A percentile compares a stretch with the other conserved stretches of the same genome.
Evolutionary conservation across 2,113 vertebrate genomes (phyloP).

Genomic region (Phyllostomus hastatus): DNA sequence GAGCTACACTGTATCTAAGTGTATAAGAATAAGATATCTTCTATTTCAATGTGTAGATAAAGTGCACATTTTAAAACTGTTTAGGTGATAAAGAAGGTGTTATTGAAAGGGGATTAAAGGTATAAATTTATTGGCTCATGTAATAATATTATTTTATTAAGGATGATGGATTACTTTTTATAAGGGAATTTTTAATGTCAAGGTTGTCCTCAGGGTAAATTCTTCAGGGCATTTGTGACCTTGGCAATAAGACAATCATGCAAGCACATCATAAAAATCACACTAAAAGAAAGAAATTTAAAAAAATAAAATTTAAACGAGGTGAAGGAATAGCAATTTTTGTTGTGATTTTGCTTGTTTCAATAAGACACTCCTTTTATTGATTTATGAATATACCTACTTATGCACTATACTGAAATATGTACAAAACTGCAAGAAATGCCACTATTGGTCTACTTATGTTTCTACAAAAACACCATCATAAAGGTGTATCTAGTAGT

Average conservation of each 20-base stretch:
- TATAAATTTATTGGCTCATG: constrained; percentile 66
- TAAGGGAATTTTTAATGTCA: constrained; percentile 63
- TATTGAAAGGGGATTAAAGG: constrained; percentile 70
- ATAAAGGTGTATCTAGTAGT: constrained; percentile 79
- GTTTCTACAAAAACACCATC: constrained; percentile 85
- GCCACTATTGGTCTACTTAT: constrained; percentile 84
- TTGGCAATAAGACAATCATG: constrained; percentile 82
- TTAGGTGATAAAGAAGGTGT: constrained; percentile 67
- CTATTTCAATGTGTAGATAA: constrained; percentile 70
- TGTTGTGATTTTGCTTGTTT: constrained; percentile 77
- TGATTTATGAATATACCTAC: constrained; percentile 82
- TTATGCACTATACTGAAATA: constrained; percentile 86
- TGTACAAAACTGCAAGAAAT: constrained; percentile 88
- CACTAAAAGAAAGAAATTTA: constrained; percentile 76
- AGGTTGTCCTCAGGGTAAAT: constrained; percentile 62
- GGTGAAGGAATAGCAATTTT: constrained; percentile 74
- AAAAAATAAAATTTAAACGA: constrained; percentile 64
- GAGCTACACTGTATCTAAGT: constrained; percentile 72
- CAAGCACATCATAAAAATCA: constrained; percentile 80
- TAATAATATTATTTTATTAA: constrained; percentile 71
- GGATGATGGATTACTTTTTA: constrained; percentile 45
- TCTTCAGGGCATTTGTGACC: constrained; percentile 79
- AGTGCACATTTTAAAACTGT: constrained; percentile 72
- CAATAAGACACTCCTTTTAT: constrained; percentile 79
- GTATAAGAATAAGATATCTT: constrained; percentile 75